Base-by-base conservation (phyloP, 1,140 invertebrate species). In the Camponotus pennsylvanicus region DNA sequence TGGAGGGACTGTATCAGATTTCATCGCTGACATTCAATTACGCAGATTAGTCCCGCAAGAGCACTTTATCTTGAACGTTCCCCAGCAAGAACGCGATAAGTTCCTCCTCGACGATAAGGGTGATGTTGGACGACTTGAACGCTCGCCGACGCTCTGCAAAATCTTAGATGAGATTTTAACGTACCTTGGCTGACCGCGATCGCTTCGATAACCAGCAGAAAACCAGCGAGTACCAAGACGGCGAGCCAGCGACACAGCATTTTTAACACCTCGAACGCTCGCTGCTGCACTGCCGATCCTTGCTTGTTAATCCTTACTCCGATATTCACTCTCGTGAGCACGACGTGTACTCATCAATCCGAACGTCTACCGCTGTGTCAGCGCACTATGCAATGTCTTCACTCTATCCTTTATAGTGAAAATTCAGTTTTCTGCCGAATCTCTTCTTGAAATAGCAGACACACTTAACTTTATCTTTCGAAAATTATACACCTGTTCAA, bases 151-250 rank as follows among this genome's bases (percentile, higher is more conserved):
- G 57, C 66, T 70, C 55, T 2, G 49, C 27, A 45, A 45, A 57
- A 71, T 85, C 70, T 57, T n/a, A 4, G 4, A 40, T 11, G 37
- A 15, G 11, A 61, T 55, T 78, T 3, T 13, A 59, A 89, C 89
- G 67, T 90, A 91, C 90, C 90, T 91, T 91, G 89, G 42, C 78
- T 86, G 84, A 90, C 87, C 78, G 89, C 86, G 61, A 90, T 88
- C 84, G 77, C 86, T 69, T 90, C 90, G 89, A 91, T 91, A 79
- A 84, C 69, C 83, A 90, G 69, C 63, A 88, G 69, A 85, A 91
- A 84, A 86, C 69, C 90, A 91, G 79, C 87, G 89, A 91, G 89
- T 86, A 90, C 69, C 86, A 86, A 64, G 13, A 90, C 78, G 55
- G 63, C 42, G 69, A 86, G 64, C 90, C 90, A 91, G 75, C 84